Evolutionary conservation across 2,797 vertebrate genomes (phyloP).

Genomic region (Micropoecilia bifurca): DNA sequence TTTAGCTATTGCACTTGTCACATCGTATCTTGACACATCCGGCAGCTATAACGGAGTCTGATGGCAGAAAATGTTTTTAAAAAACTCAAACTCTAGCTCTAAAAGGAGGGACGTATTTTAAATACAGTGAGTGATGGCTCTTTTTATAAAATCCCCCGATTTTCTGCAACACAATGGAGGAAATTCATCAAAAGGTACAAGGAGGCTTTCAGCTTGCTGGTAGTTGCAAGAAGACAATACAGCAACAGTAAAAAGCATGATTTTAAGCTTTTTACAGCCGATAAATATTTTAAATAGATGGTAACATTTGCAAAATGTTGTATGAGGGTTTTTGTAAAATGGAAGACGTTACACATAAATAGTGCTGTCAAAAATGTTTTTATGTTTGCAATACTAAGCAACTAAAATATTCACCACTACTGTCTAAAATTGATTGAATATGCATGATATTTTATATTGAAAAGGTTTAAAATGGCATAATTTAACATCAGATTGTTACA

Average conservation of each 20-base stretch:
- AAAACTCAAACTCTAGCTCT: background rate
- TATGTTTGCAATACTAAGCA: background rate
- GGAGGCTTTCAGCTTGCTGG: constrained; percentile 2
- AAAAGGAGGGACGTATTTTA: constrained; percentile 8
- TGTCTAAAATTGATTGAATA: background rate
- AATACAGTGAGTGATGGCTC: background rate
- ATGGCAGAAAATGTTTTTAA: constrained; percentile 16
- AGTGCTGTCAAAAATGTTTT: background rate
- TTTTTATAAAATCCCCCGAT: constrained; percentile 8
- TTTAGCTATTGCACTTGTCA: background rate
- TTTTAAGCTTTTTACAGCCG: background rate
- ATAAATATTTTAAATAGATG: background rate
- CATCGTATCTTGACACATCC: constrained; percentile 4
- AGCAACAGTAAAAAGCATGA: background rate
- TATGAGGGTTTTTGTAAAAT: background rate
- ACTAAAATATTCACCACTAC: background rate
- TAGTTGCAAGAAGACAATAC: background rate
- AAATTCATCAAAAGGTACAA: constrained; percentile 10
- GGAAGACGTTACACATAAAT: no score
- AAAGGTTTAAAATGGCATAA: background rate
- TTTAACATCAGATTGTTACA: background rate
- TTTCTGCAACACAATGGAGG: constrained; percentile 12
- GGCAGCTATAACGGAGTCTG: constrained; percentile 6
- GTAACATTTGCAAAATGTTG: background rate
- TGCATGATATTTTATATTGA: background rate